Conservation (phyloP, 2,888 invertebrate genomes). For the Nysson spinosus region DNA sequence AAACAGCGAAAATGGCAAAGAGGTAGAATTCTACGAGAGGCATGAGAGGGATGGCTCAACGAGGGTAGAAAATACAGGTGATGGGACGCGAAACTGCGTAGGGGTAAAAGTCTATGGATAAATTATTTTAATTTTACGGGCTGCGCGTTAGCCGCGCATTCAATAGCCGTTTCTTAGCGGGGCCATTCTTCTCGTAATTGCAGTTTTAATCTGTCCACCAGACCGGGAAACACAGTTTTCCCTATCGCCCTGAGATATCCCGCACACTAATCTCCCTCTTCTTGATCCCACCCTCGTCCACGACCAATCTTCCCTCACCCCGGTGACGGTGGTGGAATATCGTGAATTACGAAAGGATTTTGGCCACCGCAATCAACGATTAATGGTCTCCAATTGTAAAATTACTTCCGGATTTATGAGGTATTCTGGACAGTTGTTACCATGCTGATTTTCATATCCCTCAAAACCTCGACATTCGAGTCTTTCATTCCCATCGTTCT, state of each 20-base stretch:
- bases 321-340: background rate
- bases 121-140: slow-evolving; percentile 69
- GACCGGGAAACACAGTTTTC: slow-evolving; percentile 57
- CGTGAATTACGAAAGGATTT: slow-evolving; percentile 11
- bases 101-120: slow-evolving; percentile 51
- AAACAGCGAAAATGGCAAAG: slow-evolving; percentile 9
- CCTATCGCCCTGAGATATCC: slow-evolving; percentile 32
- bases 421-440: slow-evolving; percentile 33
- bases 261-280: slow-evolving; percentile 37
- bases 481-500: slow-evolving; percentile 2
- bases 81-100: slow-evolving; percentile 21
- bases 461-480: slow-evolving; percentile 15
- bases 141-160: slow-evolving; percentile 48
- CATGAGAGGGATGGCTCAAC: slow-evolving; percentile 1
- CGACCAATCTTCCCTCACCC: slow-evolving; percentile 9
- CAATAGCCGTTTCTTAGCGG: slow-evolving; percentile 62
- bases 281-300: slow-evolving; percentile 4
- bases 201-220: slow-evolving; percentile 68
- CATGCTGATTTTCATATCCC: background rate
- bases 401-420: slow-evolving; percentile 38
- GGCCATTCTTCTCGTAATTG: slow-evolving; percentile 70
- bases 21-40: background rate
- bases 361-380: slow-evolving; percentile 38
- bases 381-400: slow-evolving; percentile 31
- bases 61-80: slow-evolving; percentile 18